Evolutionary conservation across 1,140 invertebrate genomes (phyloP).

Genomic region (Drosophila ironensis): DNA sequence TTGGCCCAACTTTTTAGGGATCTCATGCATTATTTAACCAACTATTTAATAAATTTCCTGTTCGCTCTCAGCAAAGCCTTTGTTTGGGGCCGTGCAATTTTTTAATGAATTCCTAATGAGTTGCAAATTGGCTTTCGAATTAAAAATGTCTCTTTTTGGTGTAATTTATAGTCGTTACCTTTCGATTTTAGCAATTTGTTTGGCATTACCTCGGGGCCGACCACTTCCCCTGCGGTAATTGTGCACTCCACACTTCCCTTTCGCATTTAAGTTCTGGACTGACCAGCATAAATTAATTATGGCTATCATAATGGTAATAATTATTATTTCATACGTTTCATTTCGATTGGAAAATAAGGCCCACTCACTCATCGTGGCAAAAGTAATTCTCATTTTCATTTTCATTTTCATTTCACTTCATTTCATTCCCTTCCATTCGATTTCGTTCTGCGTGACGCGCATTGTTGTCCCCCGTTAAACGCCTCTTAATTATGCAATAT

Average conservation of each 20-base stretch:
- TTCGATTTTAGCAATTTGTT: constrained; percentile 2
- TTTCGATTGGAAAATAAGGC: constrained; percentile 43
- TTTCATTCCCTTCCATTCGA: background rate
- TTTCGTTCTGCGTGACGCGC: background rate
- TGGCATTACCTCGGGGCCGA: constrained; percentile 1
- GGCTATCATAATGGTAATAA: constrained; percentile 24
- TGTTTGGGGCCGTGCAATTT: background rate
- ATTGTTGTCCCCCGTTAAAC: constrained; percentile 15
- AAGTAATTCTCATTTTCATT: constrained; percentile 33
- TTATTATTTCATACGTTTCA: constrained; percentile 30
- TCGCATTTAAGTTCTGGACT: constrained; percentile 10
- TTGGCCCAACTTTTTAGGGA: background rate
- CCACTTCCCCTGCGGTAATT: constrained; percentile 13
- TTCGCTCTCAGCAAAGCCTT: background rate
- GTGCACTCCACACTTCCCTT: background rate
- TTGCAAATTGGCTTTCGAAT: constrained; percentile 15
- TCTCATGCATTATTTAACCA: background rate
- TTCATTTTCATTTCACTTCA: background rate
- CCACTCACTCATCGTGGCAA: background rate
- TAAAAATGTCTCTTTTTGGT: background rate
- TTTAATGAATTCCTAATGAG: constrained; percentile 23
- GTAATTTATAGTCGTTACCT: constrained; percentile 2
- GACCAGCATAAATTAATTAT: constrained; percentile 33
- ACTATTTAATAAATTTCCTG: background rate
- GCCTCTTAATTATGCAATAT: constrained; percentile 46